Evolutionary conservation across 1,140 invertebrate genomes (phyloP).

Genomic region (Coenobita brevimanus): DNA sequence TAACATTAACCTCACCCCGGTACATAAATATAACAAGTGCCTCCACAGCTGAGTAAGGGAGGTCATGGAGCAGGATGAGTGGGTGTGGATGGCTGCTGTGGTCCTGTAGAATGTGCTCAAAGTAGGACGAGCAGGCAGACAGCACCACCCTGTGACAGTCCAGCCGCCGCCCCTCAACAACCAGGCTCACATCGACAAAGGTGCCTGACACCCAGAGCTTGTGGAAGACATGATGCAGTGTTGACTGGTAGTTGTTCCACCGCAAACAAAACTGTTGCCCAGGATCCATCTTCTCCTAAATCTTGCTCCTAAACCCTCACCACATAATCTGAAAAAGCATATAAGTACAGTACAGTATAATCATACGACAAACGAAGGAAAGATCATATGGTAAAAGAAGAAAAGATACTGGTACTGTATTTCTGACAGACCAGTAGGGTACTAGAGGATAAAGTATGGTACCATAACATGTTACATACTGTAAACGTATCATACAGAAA

Average conservation of each 20-base stretch:
- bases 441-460: too few species aligned
- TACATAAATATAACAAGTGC: constrained; percentile 95
- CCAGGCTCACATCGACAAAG: constrained; percentile 93
- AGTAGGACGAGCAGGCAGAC: constrained; percentile 94
- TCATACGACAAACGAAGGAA: too few species aligned
- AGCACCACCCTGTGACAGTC: constrained; percentile 95
- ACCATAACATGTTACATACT: too few species aligned
- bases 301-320: constrained; percentile 61
- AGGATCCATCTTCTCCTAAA: constrained; percentile 55
- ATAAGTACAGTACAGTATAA: not conserved
- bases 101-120: constrained; percentile 86
- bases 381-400: too few species aligned
- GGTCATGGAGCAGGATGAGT: constrained; percentile 91
- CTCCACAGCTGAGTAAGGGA: constrained; percentile 89
- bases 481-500: too few species aligned
- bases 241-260: constrained; percentile 93
- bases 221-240: constrained; percentile 91
- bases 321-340: constrained; percentile 53
- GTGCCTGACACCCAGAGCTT: constrained; percentile 90
- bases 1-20: constrained; percentile 92
- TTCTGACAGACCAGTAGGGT: too few species aligned
- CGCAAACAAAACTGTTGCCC: constrained; percentile 89
- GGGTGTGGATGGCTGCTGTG: constrained; percentile 77
- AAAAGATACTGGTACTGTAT: too few species aligned
- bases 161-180: constrained; percentile 90